phyloP scores from a whole-genome alignment of 2,113 vertebrate species.

The Numenius arquata region DNA sequence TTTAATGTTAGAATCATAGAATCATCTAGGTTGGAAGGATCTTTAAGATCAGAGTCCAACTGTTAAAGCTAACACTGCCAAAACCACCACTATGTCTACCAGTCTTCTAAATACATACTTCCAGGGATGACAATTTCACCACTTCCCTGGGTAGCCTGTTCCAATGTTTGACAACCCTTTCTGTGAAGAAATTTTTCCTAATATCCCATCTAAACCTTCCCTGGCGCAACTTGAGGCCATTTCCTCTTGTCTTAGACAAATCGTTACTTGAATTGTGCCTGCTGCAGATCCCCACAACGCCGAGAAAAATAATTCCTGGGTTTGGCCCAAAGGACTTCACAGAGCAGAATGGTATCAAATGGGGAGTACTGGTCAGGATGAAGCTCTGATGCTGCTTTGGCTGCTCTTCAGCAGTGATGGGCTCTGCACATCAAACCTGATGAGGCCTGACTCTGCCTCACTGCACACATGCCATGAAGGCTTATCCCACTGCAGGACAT shows the following conservation, averaged over 20 bases:
- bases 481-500: not conserved
- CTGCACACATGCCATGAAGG: fast-evolving
- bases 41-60: not conserved
- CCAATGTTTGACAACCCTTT: not conserved
- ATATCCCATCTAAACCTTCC: not conserved
- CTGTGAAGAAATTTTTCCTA: not conserved
- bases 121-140: not conserved
- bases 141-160: not conserved
- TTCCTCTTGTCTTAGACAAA: not conserved
- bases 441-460: fast-evolving
- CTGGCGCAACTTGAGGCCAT: not conserved
- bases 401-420: not conserved
- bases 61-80: not conserved
- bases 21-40: not conserved
- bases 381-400: not conserved
- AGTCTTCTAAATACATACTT: too few relatives aligned
- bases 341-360: not conserved
- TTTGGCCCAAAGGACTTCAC: not conserved
- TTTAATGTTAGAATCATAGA: not conserved
- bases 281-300: not conserved
- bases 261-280: not conserved
- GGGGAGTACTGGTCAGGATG: not conserved
- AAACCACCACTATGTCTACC: not conserved
- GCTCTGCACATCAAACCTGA: not conserved
- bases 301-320: not conserved